Evolutionary conservation across 2,888 invertebrate genomes (phyloP).

Genomic region (Hypena proboscidalis): DNA sequence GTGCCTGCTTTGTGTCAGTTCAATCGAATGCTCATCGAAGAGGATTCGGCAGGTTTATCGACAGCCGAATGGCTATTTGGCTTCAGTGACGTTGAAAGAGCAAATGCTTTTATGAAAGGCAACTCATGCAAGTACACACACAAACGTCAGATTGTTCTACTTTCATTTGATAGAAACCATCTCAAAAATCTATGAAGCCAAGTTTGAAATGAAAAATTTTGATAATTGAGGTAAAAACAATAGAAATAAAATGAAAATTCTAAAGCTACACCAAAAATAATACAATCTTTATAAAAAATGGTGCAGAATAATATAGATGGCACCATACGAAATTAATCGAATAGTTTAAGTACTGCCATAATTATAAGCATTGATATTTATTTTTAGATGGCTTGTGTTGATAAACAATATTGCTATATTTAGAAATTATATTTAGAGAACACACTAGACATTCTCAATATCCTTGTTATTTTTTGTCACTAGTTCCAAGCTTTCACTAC

Average conservation of each 20-base stretch:
- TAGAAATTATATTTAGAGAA: slow-evolving; percentile 24
- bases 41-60: neutral
- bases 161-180: too few relatives aligned
- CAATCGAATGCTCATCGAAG: slow-evolving; percentile 4
- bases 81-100: neutral
- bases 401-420: slow-evolving; percentile 22
- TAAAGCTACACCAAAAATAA: neutral
- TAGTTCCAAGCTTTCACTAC: slow-evolving; percentile 10
- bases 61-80: neutral
- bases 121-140: neutral
- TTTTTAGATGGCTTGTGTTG: slow-evolving; percentile 50
- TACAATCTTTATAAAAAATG: slow-evolving; percentile 7
- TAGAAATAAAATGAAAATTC: neutral
- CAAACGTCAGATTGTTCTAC: neutral
- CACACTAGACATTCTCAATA: neutral
- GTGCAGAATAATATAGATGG: slow-evolving; percentile 28
- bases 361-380: slow-evolving; percentile 52
- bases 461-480: slow-evolving; percentile 11
- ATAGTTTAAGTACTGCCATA: slow-evolving; percentile 59
- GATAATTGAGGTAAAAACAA: too few relatives aligned
- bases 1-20: slow-evolving; percentile 12
- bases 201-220: neutral
- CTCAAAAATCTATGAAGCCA: too few relatives aligned
- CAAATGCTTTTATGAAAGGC: neutral
- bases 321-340: slow-evolving; percentile 27